These are phyloP conservation scores for Cromileptes altivelis DNA, from an alignment of 2,113 vertebrate species.

Conservation along the genomic window DNA sequence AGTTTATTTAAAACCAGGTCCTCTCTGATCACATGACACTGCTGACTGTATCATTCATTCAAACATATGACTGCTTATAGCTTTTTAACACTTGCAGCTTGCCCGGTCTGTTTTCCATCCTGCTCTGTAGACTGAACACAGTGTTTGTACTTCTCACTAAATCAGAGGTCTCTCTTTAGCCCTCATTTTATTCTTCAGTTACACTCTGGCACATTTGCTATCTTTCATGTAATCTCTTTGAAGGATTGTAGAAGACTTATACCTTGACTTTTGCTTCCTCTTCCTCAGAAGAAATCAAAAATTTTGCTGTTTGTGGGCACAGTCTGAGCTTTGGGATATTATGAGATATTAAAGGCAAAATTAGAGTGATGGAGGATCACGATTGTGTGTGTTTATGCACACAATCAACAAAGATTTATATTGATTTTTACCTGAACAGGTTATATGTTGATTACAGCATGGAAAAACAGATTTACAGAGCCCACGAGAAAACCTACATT, in stretches of 20 bases:
- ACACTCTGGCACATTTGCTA: not conserved
- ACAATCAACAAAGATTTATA: not conserved
- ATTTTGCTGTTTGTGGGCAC: no score
- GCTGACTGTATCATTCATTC: not conserved
- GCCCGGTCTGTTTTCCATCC: no score
- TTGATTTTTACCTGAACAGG: not conserved
- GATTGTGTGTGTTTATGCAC: not conserved
- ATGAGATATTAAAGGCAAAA: no score
- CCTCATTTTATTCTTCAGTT: not conserved
- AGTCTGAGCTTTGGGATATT: no score
- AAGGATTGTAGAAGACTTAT: not conserved
- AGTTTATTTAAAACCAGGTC: constrained; percentile 42
- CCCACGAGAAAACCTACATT: not conserved
- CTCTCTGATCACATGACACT: constrained; percentile 1
- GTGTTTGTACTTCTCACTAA: not conserved
- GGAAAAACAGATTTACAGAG: not conserved
- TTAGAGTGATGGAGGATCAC: no score
- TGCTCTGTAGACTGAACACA: not conserved
- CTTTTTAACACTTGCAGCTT: not conserved
- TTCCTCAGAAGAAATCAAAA: no score
- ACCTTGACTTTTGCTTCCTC: not conserved
- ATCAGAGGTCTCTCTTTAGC: not conserved
- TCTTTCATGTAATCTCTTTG: not conserved
- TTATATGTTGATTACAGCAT: not conserved
- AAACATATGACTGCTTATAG: fast-evolving